Base-by-base conservation (phyloP, 2,797 vertebrate genomes). In the Ataeniobius toweri region DNA sequence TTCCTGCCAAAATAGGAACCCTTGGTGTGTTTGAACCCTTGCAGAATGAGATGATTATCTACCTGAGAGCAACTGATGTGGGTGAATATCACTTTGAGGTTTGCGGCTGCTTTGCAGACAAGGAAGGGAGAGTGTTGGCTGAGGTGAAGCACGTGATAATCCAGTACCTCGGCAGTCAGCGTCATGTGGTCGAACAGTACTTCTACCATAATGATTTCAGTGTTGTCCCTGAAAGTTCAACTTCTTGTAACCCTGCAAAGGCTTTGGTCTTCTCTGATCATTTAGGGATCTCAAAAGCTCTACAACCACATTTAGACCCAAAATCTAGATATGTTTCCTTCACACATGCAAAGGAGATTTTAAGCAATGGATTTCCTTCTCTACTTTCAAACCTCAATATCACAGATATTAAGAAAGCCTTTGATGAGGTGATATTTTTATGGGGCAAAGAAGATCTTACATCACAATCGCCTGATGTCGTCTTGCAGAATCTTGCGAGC, bases 11-110 rank as follows among this genome's bases (percentile, higher is more conserved):
- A 79, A 96, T 97, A 84, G 95, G 95, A 70, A 96, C 92, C 76
- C 80, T 98, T 79, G 93, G 92, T 9, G 94, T 97, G 26, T 91
- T 93, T 56, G 93, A 94, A 76, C 94, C 96, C 0, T 79, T 97
- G 85, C 93, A 97, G 87, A 93, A 95, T 59, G 95, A 97, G 84
- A 97, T 97, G 96, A 89, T 96, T 73, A 88, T 97, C 3, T 97
- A 97, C 85, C 79, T 97, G 78, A 96, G 94, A 93, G 91, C 91
- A 73, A 88, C 46, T 20, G 86, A 95, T 72, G 88, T 91, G 13
- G 90, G 83, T 12, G 56, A 73, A 31, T 95, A 95, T 83, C 91
- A 93, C 39, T 89, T 95, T 77, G 94, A 96, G 73, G 84, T 96
- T 13, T 98, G 96, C 86, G 97, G 96, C 1, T 97, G 96, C 77